Evolutionary conservation across 2,888 invertebrate species (phyloP).

Genomic region (Cataglyphis livida): DNA sequence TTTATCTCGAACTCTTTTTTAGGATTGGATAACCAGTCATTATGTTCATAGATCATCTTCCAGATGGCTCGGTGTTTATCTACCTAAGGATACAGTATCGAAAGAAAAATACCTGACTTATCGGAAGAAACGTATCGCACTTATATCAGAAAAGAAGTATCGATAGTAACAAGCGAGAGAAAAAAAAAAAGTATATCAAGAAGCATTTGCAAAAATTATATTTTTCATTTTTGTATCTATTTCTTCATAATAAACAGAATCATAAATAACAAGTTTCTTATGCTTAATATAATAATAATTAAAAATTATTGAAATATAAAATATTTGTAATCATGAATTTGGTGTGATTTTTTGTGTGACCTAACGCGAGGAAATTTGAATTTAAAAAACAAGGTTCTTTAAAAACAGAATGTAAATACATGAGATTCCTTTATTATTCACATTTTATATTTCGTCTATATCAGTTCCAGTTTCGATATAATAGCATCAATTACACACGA

Average conservation of each 20-base stretch:
- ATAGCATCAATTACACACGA: neutral
- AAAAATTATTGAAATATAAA: neutral
- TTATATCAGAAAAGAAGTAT: conserved; percentile 36
- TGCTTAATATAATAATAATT: neutral
- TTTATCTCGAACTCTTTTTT: conserved; percentile 34
- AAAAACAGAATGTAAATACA: neutral
- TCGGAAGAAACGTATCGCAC: conserved; percentile 31
- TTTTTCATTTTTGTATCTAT: neutral
- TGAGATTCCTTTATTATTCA: neutral
- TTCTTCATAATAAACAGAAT: neutral
- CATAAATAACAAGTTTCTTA: conserved; percentile 6
- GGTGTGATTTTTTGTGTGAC: too few species aligned
- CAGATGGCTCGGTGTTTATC: conserved; percentile 50
- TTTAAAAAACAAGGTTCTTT: neutral
- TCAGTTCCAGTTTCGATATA: neutral
- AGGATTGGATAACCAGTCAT: conserved; percentile 41
- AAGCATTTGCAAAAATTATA: conserved; percentile 8
- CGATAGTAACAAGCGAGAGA: conserved; percentile 11
- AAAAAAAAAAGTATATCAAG: neutral
- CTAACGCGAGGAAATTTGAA: neutral
- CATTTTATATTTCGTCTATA: neutral
- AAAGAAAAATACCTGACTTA: conserved; percentile 41
- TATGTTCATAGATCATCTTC: conserved; percentile 55
- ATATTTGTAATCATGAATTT: neutral
- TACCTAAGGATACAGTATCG: conserved; percentile 46